Base-by-base conservation (phyloP, 2,113 vertebrate genomes). In the Dipodomys spectabilis region DNA sequence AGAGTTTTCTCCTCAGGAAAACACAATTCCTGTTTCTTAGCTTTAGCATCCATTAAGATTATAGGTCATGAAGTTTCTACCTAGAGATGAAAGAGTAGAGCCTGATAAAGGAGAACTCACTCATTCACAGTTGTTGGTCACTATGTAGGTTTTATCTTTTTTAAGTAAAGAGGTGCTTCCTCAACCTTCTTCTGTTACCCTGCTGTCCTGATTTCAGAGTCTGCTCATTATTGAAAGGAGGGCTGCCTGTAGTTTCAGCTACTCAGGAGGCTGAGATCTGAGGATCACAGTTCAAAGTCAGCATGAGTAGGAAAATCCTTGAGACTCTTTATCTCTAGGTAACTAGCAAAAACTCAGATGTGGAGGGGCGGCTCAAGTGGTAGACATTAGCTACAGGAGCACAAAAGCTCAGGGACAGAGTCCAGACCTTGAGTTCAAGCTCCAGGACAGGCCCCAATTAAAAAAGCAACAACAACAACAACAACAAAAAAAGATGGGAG, bases 41-140 rank as follows among this genome's bases (percentile, higher is more conserved):
- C 53, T 18, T 57, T 57, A 57, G 53, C 53, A 57, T 57, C 78
- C 93, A 96, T 96, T 93, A 85, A 88, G 82, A 81, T 95, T 95
- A 91, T 93, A 92, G 94, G 96, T 95, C 93, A 95, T 75, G 94
- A 82, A 39, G 75, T 64, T 91, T 94, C 67, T 67, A 18, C 13
- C 0, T 57, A 77, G 84, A 93, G 82, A 87, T 23, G 49, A 62
- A 91, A 90, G 85, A 85, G 91, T 84, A 85, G 75, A 86, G 67
- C 65, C 35, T 45, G 20, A 25, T 18, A 15, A 72, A 92, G 35
- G 28, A 79, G 64, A 57, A 11, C 35, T 86, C 69, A 1, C 39
- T 90, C 69, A 28, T n/a, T 81, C 57, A n/a, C 0, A 27, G 53
- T 57, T 44, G 32, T 28, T 69, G 35, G 64, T 92, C 22, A 75